These are phyloP conservation scores for Megastigmus dorsalis DNA, from an alignment of 2,888 invertebrate species.

Conservation along the genomic window DNA sequence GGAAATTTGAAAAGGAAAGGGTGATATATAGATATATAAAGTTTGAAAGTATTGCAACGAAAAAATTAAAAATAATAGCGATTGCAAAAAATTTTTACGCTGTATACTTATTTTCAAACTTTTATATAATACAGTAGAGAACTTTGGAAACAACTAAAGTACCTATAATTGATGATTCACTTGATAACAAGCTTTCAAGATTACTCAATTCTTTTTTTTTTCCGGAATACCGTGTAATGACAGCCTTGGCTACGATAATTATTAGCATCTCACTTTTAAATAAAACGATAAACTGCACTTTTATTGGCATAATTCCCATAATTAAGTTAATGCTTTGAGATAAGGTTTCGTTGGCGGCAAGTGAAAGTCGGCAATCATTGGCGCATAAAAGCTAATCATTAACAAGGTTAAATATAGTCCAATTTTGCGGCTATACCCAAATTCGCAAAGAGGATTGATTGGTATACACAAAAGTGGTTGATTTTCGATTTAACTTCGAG, in stretches of 20 bases:
- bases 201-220: background rate
- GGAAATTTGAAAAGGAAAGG: background rate
- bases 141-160: too few relatives aligned
- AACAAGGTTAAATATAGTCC: slow-evolving; percentile 1
- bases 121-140: too few relatives aligned
- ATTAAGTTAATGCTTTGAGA: background rate
- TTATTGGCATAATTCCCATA: background rate
- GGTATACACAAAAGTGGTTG: background rate
- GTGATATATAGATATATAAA: background rate
- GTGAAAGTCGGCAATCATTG: slow-evolving; percentile 3
- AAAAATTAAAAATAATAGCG: background rate
- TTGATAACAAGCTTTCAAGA: background rate
- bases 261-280: background rate
- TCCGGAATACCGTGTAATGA: too few relatives aligned
- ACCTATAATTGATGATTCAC: background rate
- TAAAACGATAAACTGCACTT: background rate
- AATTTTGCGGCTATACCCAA: background rate
- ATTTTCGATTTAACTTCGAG: background rate
- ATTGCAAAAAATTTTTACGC: too few relatives aligned
- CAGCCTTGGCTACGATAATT: background rate
- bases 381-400: slow-evolving; percentile 26
- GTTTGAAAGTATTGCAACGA: background rate
- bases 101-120: too few relatives aligned
- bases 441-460: slow-evolving; percentile 13
- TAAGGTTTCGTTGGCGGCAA: background rate